Evolutionary conservation across 2,888 invertebrate species (phyloP).

Genomic region (Gymnosoma rotundatum): DNA sequence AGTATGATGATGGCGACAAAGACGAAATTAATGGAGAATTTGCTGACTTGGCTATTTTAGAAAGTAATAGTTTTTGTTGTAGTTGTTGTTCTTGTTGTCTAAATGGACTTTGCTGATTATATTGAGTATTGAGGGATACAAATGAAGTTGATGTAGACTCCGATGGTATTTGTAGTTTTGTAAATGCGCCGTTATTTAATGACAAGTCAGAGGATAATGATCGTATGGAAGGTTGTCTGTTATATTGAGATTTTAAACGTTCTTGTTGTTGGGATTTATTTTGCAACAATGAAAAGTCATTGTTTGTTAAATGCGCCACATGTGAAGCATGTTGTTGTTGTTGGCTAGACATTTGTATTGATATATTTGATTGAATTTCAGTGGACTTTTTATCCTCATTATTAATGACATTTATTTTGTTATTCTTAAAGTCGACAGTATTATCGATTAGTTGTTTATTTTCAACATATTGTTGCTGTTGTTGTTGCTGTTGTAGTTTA

Average conservation of each 20-base stretch:
- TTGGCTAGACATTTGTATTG: slow-evolving; percentile 29
- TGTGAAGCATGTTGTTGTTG: slow-evolving; percentile 51
- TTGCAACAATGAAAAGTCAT: slow-evolving; percentile 58
- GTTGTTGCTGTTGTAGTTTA: slow-evolving; percentile 4
- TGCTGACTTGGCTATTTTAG: slow-evolving; percentile 31
- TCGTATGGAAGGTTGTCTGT: slow-evolving; percentile 50
- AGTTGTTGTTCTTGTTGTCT: not conserved
- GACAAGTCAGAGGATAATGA: slow-evolving; percentile 47
- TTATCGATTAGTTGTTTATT: slow-evolving; percentile 6
- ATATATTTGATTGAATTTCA: not conserved
- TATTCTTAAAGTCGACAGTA: not conserved
- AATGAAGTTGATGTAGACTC: slow-evolving; percentile 53
- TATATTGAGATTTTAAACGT: slow-evolving; percentile 10
- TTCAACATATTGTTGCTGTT: slow-evolving; percentile 5
- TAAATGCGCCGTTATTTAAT: slow-evolving; percentile 9
- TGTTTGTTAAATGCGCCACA: slow-evolving; percentile 70
- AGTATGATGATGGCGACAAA: slow-evolving; percentile 21
- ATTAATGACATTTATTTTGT: slow-evolving; percentile 11
- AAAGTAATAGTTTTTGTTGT: slow-evolving; percentile 16
- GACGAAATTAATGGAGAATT: slow-evolving; percentile 26
- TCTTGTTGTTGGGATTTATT: slow-evolving; percentile 43
- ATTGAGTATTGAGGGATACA: slow-evolving; percentile 5
- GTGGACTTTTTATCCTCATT: not conserved
- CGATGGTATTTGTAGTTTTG: slow-evolving; percentile 47
- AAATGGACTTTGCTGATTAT: slow-evolving; percentile 34